Evolutionary conservation across 2,797 vertebrate species (phyloP), one percentile per base, ranked within the genome.

Genomic region (Diceros bicornis): DNA sequence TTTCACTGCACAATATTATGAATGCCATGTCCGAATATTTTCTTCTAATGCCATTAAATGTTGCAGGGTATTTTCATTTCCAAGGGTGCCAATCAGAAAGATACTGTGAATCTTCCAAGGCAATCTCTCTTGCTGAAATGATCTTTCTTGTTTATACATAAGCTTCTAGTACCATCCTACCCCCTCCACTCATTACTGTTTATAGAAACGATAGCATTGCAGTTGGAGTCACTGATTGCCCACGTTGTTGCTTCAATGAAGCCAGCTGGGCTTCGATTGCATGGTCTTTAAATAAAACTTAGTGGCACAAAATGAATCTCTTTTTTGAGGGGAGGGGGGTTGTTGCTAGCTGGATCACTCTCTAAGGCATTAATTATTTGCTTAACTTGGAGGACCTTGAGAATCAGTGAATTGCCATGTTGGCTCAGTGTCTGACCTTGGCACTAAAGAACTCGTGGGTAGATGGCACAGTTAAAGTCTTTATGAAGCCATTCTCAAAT

Each of bases 211-310:
- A 97, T 96, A 90, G 85, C 98, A 89, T 95, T 96, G 96, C 97
- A 97, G 96, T 98, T 97, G 97, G 92, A 97, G 92, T 95, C 95
- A 97, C 97, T 98, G 97, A 98, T 98, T 98, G 97, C 97, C 97
- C 96, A 97, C 50, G 97, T 96, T 94, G 97, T 97, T 97, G 92
- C 96, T 98, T 98, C 97, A 98, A 98, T 98, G 98, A 97, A 98
- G 97, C 97, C 98, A 98, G 97, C 97, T 98, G 98, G 97, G 96
- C 97, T 97, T 97, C 94, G 83, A 97, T 96, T 98, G 96, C 96
- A 81, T 84, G 92, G 89, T 97, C 97, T 97, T 98, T 98, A 98
- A 98, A 98, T 98, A 98, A 98, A 98, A 97, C 97, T 97, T 97
- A 96, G 97, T 90, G 88, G 83, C 83, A 96, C 92, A 97, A 98